Evolutionary conservation across 2,797 vertebrate genomes (phyloP), one percentile per base, ranked within the genome.

Genomic region (Alfaro cultratus): DNA sequence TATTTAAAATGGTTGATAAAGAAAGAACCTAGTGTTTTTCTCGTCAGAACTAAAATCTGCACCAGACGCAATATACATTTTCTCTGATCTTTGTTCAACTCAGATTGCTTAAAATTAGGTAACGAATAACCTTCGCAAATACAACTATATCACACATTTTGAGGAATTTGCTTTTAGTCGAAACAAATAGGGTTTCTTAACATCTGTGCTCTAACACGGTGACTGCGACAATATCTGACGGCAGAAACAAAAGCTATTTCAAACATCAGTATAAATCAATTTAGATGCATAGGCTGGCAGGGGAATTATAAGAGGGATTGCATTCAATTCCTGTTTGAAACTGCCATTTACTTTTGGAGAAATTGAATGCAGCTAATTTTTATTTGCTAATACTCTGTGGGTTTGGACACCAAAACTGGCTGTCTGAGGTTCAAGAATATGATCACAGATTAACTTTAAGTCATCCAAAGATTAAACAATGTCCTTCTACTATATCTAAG

Each of bases 201-300:
- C 70, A 62, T 73, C 13, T 73, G 21, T 36, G 21, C 41, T 55
- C 41, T 1, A 68, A 34, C 6, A 47, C 11, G 8, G 21, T 45
- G 11, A 23, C 15, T 46, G 23, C 4, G 23, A 26, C 8, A 10
- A 62, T 47, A 79, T 13, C 31, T 41, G 55, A 74, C 49, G 34
- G 34, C n/a, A 47, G 45, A 79, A 73, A 73, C 29, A 39, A 79
- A 55, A 70, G 5, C n/a, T 15, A 53, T 23, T 36, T 72, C 49
- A 71, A 45, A 12, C 1, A 55, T 39, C 51, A 34, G 45, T 21
- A 7, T 49, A 74, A 34, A 34, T 41, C 41, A 47, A 34, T 73
- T 29, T 73, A 62, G 29, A 45, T n/a, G 23, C 21, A 23, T n/a
- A 12, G 23, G 21, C 13, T 62, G 36, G 39, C 6, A 29, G 16